Conservation (phyloP, 2,113 vertebrate genomes). For the Canis aureus region DNA sequence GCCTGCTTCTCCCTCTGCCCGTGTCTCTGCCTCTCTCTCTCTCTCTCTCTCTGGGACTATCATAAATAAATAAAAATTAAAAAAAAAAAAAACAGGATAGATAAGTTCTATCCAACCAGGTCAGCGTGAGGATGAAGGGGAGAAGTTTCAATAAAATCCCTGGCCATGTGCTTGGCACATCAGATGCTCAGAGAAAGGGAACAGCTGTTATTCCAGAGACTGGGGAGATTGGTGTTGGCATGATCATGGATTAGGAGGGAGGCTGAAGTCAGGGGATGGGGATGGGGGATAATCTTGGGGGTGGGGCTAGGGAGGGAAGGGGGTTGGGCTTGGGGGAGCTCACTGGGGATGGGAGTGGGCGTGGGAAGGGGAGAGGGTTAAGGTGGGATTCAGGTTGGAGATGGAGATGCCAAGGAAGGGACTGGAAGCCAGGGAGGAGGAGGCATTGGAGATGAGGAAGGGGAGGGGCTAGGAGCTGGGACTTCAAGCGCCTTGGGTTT, state of each 20-base stretch:
- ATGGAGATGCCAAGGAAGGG: not conserved
- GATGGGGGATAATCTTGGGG: not conserved
- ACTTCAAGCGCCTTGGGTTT: not conserved
- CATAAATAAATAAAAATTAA: too few species aligned
- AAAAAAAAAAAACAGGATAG: not conserved
- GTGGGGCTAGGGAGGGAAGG: not conserved
- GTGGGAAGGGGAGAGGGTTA: accelerated
- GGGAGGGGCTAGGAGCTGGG: not conserved
- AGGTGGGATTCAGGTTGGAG: not conserved
- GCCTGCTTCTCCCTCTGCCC: too few species aligned
- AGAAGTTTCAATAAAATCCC: not conserved
- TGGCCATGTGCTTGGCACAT: not conserved
- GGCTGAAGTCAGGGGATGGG: not conserved
- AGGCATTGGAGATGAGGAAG: not conserved
- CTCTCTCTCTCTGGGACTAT: too few species aligned
- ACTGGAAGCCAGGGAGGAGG: accelerated
- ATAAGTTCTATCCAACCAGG: not conserved
- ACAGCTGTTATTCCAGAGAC: not conserved
- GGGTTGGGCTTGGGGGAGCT: not conserved
- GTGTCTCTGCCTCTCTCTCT: too few species aligned
- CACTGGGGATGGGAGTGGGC: not conserved
- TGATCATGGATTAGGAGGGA: not conserved
- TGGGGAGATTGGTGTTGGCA: not conserved
- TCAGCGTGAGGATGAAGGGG: not conserved
- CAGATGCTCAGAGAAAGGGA: not conserved